Conservation (phyloP, 2,113 vertebrate genomes). For the rat (Rattus norvegicus) region GRCr8 NC_086023.1:156748501-156749000, state of each 20-base stretch:
- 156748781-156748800: background rate
- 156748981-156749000: constrained; percentile 16
- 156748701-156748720: too few species aligned
- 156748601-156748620: background rate
- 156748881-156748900: background rate
- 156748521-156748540: constrained; percentile 29
- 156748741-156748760: too few species aligned
- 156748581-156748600: background rate
- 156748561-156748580: too few species aligned
- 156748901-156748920: background rate
- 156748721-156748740: too few species aligned
- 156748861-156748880: too few species aligned
- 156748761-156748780: background rate
- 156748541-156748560: background rate
- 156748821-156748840: background rate
- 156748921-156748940: background rate
- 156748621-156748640: background rate
- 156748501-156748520: background rate
- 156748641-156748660: background rate
- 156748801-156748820: background rate
- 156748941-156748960: background rate
- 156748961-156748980: background rate
- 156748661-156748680: background rate
- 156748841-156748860: background rate
- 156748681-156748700: too few species aligned